phyloP scores from a whole-genome alignment of 2,888 invertebrate species.

The Drosophila robusta region DNA sequence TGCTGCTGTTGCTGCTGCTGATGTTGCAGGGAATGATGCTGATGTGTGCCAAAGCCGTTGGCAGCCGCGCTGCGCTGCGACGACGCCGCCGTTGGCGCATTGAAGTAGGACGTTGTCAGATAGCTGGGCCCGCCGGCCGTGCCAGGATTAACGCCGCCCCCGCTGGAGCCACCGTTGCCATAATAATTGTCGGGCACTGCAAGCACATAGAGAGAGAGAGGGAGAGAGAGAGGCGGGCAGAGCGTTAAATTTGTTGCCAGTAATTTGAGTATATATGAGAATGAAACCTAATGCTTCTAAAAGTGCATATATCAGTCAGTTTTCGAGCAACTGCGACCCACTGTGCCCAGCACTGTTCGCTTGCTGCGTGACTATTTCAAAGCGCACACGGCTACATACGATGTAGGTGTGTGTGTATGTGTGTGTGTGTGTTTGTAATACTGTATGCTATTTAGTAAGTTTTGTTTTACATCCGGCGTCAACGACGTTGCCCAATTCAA shows the following conservation, averaged over 20 bases:
- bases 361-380: conserved; percentile 56
- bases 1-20: conserved; percentile 84
- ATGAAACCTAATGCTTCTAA: background rate
- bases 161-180: conserved; percentile 64
- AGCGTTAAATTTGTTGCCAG: background rate
- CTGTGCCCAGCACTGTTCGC: conserved; percentile 37
- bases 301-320: background rate
- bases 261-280: background rate
- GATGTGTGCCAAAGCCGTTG: conserved; percentile 81
- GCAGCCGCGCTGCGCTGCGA: conserved; percentile 62
- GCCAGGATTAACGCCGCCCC: conserved; percentile 59
- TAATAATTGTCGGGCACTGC: conserved; percentile 88
- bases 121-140: conserved; percentile 66
- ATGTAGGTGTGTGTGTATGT: background rate
- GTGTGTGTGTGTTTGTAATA: conserved; percentile 48
- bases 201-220: conserved; percentile 26
- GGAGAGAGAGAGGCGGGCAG: background rate
- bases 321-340: conserved; percentile 34
- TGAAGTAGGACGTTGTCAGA: conserved; percentile 83
- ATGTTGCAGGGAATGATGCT: conserved; percentile 85
- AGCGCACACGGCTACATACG: conserved; percentile 44
- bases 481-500: conserved; percentile 74
- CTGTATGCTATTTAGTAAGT: conserved; percentile 75
- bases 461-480: conserved; percentile 81
- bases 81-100: conserved; percentile 84